Conservation (phyloP, 1,140 invertebrate species). For the Daktulosphaira vitifoliae region DNA sequence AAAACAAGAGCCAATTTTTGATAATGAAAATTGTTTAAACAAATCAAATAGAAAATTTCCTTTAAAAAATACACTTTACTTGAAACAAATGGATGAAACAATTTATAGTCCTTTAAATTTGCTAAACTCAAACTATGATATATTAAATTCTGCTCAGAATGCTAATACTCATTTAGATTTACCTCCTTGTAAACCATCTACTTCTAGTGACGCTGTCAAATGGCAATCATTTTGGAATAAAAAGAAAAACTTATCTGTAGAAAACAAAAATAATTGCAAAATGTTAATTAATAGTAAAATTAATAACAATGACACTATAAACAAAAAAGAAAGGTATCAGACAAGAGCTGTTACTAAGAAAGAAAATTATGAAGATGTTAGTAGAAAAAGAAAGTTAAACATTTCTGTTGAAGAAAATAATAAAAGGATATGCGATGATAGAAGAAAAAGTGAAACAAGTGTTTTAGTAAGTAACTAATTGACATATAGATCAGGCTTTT, state of each 20-base stretch:
- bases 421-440: constrained; percentile 2
- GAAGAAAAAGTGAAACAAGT: neutral
- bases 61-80: neutral
- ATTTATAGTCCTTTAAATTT: constrained; percentile 4
- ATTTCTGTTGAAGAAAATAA: neutral
- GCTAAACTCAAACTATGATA: neutral
- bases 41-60: no score
- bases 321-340: neutral
- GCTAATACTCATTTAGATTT: neutral
- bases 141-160: neutral
- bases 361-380: neutral
- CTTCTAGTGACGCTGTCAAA: neutral
- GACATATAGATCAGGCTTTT: no score
- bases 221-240: constrained; percentile 21
- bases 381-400: constrained; percentile 6
- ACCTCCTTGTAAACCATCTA: neutral
- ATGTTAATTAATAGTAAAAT: neutral
- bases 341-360: constrained; percentile 19
- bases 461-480: neutral
- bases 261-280: neutral
- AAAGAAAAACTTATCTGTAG: neutral
- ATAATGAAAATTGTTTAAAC: no score
- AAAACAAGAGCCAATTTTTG: neutral
- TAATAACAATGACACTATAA: no score
- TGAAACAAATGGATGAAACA: neutral